phyloP scores from a whole-genome alignment of 1,140 invertebrate species.

The Marisa cornuarietis region DNA sequence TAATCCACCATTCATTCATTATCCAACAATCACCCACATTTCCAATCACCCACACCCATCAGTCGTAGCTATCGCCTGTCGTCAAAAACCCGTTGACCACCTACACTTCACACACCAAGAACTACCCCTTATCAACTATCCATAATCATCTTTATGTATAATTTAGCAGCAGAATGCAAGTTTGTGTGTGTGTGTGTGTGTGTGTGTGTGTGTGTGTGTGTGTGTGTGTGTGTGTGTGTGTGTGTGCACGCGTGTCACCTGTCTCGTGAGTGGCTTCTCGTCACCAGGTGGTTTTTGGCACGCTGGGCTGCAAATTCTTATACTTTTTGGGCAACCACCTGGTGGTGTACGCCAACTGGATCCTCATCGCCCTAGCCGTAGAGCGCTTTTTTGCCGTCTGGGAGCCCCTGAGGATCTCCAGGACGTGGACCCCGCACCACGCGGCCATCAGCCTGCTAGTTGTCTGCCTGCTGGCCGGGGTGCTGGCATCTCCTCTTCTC shows the following conservation, averaged over 20 bases:
- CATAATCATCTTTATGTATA: background rate
- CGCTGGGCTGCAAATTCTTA: conserved; percentile 29
- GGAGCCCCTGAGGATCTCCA: conserved; percentile 41
- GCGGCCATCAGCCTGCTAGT: conserved; percentile 28
- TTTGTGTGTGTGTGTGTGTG: conserved; percentile 27
- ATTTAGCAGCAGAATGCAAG: background rate
- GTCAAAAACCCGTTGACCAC: background rate
- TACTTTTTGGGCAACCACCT: conserved; percentile 45
- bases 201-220: conserved; percentile 29
- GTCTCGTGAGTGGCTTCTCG: conserved; percentile 11
- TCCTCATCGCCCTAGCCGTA: conserved; percentile 51
- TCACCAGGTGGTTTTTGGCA: conserved; percentile 26
- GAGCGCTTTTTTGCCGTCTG: conserved; percentile 50
- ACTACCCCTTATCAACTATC: conserved; percentile 26
- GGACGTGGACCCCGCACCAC: conserved; percentile 31
- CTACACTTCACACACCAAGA: background rate
- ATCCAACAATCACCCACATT: background rate
- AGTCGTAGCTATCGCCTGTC: background rate
- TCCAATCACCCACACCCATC: no score
- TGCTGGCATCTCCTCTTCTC: conserved; percentile 35
- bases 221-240: conserved; percentile 26
- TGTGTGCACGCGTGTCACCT: no score
- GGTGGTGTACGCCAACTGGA: conserved; percentile 52
- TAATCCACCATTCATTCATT: background rate
- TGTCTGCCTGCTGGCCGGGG: conserved; percentile 25